Evolutionary conservation across 2,113 vertebrate species (phyloP).

Genomic region (Pheucticus melanocephalus): DNA sequence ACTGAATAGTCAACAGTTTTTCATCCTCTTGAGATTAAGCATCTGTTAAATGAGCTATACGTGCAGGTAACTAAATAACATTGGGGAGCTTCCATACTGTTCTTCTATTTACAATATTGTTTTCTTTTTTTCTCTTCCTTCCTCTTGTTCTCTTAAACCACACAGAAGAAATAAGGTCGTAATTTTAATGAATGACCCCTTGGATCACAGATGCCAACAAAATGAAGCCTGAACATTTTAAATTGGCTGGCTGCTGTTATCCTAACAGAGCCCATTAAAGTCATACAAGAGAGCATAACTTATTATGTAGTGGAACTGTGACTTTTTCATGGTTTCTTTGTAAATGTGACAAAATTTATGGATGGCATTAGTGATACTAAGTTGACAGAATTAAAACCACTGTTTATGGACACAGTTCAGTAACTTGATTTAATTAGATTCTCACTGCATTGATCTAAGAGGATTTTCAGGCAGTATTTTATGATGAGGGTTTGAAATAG

Average conservation of each 20-base stretch:
- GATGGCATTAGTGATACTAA: slow-evolving; percentile 51
- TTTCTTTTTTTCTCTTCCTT: neutral
- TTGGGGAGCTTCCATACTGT: neutral
- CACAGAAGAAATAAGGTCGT: neutral
- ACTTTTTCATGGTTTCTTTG: slow-evolving; percentile 58
- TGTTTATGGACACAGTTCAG: slow-evolving; percentile 61
- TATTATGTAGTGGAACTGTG: slow-evolving; percentile 29
- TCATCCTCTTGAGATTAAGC: neutral
- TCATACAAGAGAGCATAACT: slow-evolving; percentile 25
- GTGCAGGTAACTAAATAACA: neutral
- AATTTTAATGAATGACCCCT: slow-evolving; percentile 42
- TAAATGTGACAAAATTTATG: slow-evolving; percentile 58
- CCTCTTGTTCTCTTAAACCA: neutral
- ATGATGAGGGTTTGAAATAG: neutral
- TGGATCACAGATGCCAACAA: slow-evolving; percentile 49
- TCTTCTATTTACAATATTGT: neutral
- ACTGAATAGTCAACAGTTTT: neutral
- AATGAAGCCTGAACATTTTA: slow-evolving; percentile 41
- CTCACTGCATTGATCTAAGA: slow-evolving; percentile 15
- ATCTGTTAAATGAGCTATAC: neutral
- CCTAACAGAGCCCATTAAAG: slow-evolving; percentile 34
- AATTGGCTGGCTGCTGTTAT: slow-evolving; percentile 48
- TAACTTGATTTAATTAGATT: slow-evolving; percentile 64
- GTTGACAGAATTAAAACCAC: slow-evolving; percentile 58
- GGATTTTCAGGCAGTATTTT: slow-evolving; percentile 19